Evolutionary conservation across 1,140 invertebrate genomes (phyloP), one percentile per base, ranked within the genome.

Genomic region (honey bee (Apis mellifera)): DNA sequence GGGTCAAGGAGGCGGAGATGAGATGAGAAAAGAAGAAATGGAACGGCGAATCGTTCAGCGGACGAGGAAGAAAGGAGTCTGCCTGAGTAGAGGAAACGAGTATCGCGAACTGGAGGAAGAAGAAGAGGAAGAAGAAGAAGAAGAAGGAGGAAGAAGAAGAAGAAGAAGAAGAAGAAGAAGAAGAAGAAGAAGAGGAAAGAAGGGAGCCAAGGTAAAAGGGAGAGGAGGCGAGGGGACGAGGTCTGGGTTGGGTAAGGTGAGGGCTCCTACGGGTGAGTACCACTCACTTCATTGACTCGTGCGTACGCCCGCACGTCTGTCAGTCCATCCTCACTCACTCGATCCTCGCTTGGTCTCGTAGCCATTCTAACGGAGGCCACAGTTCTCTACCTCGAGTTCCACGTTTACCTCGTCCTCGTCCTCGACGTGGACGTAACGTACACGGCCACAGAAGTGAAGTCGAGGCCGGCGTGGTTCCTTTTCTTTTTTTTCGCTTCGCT

Each of bases 231-330:
- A 84, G 79, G 89, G 62, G 82, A 68, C 81, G 85, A 83, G 90
- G 88, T 86, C 72, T 86, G 85, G 86, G 89, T 91, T 86, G 88
- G 86, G 88, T 86, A 87, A 90, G 84, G 90, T 87, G 87, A 91
- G 90, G 90, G 88, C 90, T 91, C 78, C 89, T 90, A 86, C 79
- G 86, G 86, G 86, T 87, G 89, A 89, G 89, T 88, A 91, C 85
- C 90, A 92, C 86, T 92, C 88, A 89, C 88, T 91, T 88, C 87
- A 92, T 92, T 92, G 91, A 92, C 90, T 91, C 86, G 87, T 87
- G 90, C 86, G 86, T 89, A 91, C 91, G 90, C 86, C 84, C 86
- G 91, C 87, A 89, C 85, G 89, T 88, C 85, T 83, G 85, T 89
- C 87, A 82, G 89, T 89, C 73, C 78, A 86, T 90, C 84, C 83